Conservation (phyloP, 2,797 vertebrate genomes). For the Ctenosaura bakeri region DNA sequence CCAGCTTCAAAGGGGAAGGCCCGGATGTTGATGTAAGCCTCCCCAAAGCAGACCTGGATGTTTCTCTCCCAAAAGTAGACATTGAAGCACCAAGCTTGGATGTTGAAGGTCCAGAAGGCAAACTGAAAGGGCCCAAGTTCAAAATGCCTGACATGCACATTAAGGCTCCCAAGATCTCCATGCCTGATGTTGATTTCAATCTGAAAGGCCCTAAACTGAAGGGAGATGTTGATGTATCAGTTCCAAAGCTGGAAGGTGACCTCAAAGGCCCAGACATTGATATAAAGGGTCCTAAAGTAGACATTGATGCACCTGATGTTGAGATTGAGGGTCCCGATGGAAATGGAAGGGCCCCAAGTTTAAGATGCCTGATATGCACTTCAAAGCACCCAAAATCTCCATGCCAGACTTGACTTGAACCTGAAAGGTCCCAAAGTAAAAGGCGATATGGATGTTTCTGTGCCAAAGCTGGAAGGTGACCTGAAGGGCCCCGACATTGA, state of each 20-base stretch:
- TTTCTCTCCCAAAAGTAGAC: not conserved
- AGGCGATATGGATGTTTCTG: conserved; percentile 53
- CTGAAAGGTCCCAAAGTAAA: conserved; percentile 70
- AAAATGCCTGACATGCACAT: conserved; percentile 66
- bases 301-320: conserved; percentile 49
- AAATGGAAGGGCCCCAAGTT: conserved; percentile 79
- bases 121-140: conserved; percentile 25
- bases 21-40: conserved; percentile 54
- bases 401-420: conserved; percentile 1
- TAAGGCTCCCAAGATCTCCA: conserved; percentile 65
- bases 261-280: conserved; percentile 57
- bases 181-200: conserved; percentile 72
- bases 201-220: conserved; percentile 74
- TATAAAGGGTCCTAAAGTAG: conserved; percentile 61
- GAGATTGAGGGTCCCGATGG: conserved; percentile 72
- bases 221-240: conserved; percentile 63
- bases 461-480: conserved; percentile 53
- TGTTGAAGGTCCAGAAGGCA: not conserved
- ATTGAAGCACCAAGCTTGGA: rapidly evolving
- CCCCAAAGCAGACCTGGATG: conserved; percentile 29
- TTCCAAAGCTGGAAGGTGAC: conserved; percentile 56
- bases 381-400: conserved; percentile 53
- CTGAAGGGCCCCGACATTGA: conserved; percentile 55
- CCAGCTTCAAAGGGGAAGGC: conserved; percentile 60
- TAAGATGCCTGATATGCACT: conserved; percentile 77